Base-by-base conservation (phyloP, 2,113 vertebrate species). In the Bos javanicus region DNA sequence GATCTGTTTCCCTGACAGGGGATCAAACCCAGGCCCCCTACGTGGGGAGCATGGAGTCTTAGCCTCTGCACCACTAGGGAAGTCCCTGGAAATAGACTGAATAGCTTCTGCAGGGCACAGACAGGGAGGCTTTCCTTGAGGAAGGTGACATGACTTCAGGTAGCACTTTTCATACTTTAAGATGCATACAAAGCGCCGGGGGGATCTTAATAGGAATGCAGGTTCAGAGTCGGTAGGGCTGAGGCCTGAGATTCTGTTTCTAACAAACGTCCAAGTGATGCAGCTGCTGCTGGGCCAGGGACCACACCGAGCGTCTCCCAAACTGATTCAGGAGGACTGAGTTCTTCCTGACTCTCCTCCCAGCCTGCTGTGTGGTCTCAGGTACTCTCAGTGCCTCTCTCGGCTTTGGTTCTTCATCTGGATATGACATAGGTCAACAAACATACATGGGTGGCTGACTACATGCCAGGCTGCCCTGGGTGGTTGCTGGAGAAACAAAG, bases 51-150 rank as follows among this genome's bases (percentile, higher is more conserved):
- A 26, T 43, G 71, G 39, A 76, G 12, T 43, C 23, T 13, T 7
- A 76, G 71, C 23, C 23, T 43, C 36, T 76, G 71, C 21, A 76
- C 36, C 67, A 39, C n/a, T 36, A 39, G 67, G n/a, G 67, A 39
- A 9, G n/a, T 6, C 17, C 19, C 62, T 1, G 21, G 2, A 80
- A 39, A 11, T 16, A 33, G 33, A 26, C 5, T 6, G n/a, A 54
- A 4, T 9, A 48, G 52, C 39, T 56, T 36, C 28, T 39, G 9
- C 5, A 2, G 30, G 46, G 23, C 15, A 6, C 0, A 26, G 3
- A 25, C 14, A 26, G 23, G 0, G 50, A 48, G 1, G 30, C 43
- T 56, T 33, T 43, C 67, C 88, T 48, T 19, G 54, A 25, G 19
- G 64, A 92, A 95, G 36, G 2, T 33, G 39, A 33, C 2, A 2